phyloP scores from a whole-genome alignment of 2,888 invertebrate species.

The Phoenoteleia sp. region DNA sequence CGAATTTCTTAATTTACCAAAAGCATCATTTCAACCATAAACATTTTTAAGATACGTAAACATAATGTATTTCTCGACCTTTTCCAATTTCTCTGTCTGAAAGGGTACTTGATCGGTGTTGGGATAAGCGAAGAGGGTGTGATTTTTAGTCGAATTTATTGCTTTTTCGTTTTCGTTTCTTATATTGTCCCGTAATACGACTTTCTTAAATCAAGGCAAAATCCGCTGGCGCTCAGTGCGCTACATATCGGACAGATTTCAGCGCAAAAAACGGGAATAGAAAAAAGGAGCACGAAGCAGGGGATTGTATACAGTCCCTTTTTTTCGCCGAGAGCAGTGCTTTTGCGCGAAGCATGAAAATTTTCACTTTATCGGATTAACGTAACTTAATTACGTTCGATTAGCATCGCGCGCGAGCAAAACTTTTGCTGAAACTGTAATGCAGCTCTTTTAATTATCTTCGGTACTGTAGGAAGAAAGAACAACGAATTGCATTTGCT shows the following conservation, averaged over 20 bases:
- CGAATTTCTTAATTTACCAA: too few relatives aligned
- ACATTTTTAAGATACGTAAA: constrained; percentile 16
- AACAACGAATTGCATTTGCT: constrained; percentile 54
- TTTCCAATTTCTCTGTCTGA: constrained; percentile 26
- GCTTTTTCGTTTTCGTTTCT: constrained; percentile 34
- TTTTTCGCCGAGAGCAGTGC: neutral
- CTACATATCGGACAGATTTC: constrained; percentile 34
- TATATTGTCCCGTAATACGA: constrained; percentile 47
- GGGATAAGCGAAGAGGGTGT: constrained; percentile 28
- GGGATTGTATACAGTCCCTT: constrained; percentile 15
- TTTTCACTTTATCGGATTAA: constrained; percentile 62
- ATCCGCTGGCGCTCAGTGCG: constrained; percentile 29
- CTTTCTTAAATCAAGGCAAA: constrained; percentile 62
- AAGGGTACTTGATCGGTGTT: neutral
- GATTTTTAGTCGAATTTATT: constrained; percentile 54
- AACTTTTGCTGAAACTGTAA: constrained; percentile 52
- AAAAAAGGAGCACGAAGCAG: neutral
- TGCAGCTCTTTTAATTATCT: constrained; percentile 63
- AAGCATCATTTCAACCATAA: too few relatives aligned
- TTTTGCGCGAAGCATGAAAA: constrained; percentile 31
- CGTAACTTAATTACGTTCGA: constrained; percentile 64
- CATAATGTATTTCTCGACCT: constrained; percentile 17
- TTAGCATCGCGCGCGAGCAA: constrained; percentile 48
- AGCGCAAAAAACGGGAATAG: neutral
- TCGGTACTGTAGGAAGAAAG: constrained; percentile 30